phyloP scores from a whole-genome alignment of 2,797 vertebrate genomes.

The Urophycis tenuis region DNA sequence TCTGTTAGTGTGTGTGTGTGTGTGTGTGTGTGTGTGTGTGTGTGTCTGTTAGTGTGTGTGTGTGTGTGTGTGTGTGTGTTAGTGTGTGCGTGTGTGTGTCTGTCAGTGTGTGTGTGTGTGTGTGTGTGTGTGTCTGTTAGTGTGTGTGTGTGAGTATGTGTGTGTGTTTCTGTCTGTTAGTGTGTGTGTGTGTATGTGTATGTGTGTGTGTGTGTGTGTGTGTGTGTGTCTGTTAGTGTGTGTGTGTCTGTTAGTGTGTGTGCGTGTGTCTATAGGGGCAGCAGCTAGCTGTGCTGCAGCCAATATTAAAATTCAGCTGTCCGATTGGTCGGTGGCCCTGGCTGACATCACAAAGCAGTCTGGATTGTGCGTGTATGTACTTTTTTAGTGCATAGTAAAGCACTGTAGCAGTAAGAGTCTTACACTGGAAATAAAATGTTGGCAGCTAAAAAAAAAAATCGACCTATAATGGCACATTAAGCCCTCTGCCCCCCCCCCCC shows the following conservation, averaged over 20 bases:
- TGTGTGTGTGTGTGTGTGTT: slow-evolving; percentile 2
- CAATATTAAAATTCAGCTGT: slow-evolving; percentile 25
- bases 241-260: slow-evolving; percentile 1
- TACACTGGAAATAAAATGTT: no score
- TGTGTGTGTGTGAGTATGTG: slow-evolving; percentile 44
- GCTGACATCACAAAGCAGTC: slow-evolving; percentile 41
- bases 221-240: background rate
- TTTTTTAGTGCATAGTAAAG: no score
- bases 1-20: no score
- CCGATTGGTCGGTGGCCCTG: slow-evolving; percentile 35
- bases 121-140: background rate
- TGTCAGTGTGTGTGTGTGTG: slow-evolving; percentile 12
- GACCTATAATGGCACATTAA: no score
- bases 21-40: no score
- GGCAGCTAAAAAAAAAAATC: no score
- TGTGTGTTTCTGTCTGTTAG: background rate
- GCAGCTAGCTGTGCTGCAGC: slow-evolving; percentile 25
- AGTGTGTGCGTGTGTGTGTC: slow-evolving; percentile 19
- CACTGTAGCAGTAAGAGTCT: no score
- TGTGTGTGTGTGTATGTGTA: background rate
- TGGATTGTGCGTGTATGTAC: slow-evolving; percentile 12
- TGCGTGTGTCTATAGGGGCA: slow-evolving; percentile 15
- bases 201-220: slow-evolving; percentile 19
- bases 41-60: slow-evolving; percentile 4
- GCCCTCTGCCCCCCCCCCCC: no score